Evolutionary conservation across 2,797 vertebrate genomes (phyloP).

Genomic region (Orestias chungarensis): DNA sequence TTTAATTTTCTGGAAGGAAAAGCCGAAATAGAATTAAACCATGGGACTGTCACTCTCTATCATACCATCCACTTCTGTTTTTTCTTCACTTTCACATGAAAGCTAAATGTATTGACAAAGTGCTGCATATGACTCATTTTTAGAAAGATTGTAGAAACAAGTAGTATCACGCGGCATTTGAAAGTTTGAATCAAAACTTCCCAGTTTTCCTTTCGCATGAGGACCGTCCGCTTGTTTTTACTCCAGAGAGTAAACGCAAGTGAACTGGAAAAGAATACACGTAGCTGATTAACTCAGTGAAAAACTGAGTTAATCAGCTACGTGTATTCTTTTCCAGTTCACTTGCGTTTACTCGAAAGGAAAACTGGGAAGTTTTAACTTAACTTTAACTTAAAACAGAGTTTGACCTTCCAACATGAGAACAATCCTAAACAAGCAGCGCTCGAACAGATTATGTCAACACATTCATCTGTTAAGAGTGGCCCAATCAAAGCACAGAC

Average conservation of each 20-base stretch:
- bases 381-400: too few relatives aligned
- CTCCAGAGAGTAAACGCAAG: neutral
- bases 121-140: conserved; percentile 13
- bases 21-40: conserved; percentile 27
- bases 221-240: neutral
- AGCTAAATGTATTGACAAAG: neutral
- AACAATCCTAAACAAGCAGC: neutral
- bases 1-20: conserved; percentile 8
- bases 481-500: neutral
- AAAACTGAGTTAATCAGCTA: neutral
- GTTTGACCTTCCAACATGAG: neutral
- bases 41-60: conserved; percentile 41
- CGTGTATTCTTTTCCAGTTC: neutral
- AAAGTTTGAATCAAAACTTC: neutral
- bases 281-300: neutral
- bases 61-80: conserved; percentile 49
- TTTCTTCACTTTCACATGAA: conserved; percentile 4
- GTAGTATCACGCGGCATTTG: neutral
- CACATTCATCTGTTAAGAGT: neutral
- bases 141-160: neutral
- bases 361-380: neutral
- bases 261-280: neutral
- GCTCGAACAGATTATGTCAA: neutral
- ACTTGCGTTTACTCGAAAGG: neutral
- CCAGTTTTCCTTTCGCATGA: neutral